A percentile compares a stretch with the other conserved stretches of the same genome.
phyloP scores from a whole-genome alignment of 2,113 vertebrate species.

The human (Homo sapiens) region DNA sequence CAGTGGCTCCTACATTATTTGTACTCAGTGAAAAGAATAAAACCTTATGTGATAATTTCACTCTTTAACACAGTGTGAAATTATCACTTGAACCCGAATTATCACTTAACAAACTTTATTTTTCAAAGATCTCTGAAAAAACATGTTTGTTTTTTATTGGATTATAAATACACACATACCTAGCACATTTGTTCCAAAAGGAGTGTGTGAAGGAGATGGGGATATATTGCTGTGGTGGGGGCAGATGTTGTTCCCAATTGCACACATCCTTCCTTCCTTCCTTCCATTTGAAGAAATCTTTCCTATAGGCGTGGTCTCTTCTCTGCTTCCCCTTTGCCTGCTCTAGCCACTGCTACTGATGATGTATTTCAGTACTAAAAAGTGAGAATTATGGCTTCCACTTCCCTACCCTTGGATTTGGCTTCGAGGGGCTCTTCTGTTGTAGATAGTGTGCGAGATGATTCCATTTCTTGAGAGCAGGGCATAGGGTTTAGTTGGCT shows the following conservation, averaged over 20 bases:
- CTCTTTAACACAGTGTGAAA: neutral
- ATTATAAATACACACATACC: neutral
- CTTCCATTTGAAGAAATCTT: neutral
- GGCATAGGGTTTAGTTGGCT: neutral
- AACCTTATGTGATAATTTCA: neutral
- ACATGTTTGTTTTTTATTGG: neutral
- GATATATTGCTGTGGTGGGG: rapidly evolving
- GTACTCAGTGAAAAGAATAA: neutral
- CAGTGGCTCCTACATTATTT: neutral
- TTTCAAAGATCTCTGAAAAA: slow-evolving; percentile 25
- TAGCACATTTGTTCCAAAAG: neutral
- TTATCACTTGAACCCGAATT: no score
- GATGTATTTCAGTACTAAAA: neutral
- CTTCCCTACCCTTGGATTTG: neutral
- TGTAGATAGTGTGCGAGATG: neutral
- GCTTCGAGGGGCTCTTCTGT: neutral
- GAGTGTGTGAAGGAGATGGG: neutral
- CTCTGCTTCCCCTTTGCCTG: neutral
- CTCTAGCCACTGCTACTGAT: neutral
- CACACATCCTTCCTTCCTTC: no score
- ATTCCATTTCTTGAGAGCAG: neutral
- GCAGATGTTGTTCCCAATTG: neutral
- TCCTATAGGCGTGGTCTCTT: neutral
- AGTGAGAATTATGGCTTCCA: neutral
- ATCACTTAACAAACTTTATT: neutral